These are phyloP conservation scores for Atherinosoma microstoma DNA, from an alignment of 2,797 vertebrate species.

Conservation along the genomic window DNA sequence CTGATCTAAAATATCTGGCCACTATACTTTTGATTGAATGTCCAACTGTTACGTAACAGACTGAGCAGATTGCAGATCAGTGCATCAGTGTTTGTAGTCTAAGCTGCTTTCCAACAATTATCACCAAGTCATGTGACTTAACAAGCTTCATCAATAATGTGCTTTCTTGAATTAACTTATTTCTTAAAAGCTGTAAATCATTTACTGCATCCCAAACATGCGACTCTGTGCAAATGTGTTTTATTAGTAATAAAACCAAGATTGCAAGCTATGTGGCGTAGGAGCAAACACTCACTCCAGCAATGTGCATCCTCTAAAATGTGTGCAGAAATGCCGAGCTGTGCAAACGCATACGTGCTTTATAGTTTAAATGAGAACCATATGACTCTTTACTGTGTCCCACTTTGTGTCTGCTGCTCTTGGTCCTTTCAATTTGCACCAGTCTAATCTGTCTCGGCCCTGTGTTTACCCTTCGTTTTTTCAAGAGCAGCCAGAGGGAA, in stretches of 20 bases:
- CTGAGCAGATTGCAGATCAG: conserved; percentile 41
- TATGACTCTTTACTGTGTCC: conserved; percentile 24
- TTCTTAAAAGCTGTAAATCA: conserved; percentile 22
- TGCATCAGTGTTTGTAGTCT: conserved; percentile 13
- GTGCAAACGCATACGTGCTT: conserved; percentile 9
- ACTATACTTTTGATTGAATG: conserved; percentile 39
- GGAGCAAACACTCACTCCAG: neutral
- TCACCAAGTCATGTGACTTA: conserved; percentile 44
- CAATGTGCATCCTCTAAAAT: conserved; percentile 8
- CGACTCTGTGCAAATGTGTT: conserved; percentile 4
- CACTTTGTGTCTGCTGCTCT: neutral
- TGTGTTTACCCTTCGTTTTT: conserved; percentile 33
- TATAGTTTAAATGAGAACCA: conserved; percentile 37
- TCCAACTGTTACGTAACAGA: conserved; percentile 36
- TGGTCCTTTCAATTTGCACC: conserved; percentile 35
- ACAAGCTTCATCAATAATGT: conserved; percentile 52
- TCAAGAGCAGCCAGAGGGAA: conserved; percentile 13
- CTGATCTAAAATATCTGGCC: conserved; percentile 34
- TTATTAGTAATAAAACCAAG: conserved; percentile 12
- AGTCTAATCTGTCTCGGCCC: conserved; percentile 34
- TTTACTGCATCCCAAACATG: conserved; percentile 13
- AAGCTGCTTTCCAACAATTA: conserved; percentile 34
- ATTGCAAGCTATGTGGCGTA: conserved; percentile 5
- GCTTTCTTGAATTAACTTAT: conserved; percentile 12
- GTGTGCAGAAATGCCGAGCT: conserved; percentile 9